These are phyloP conservation scores for Crotalus tigris DNA, from an alignment of 2,113 vertebrate species.

Conservation along the genomic window DNA sequence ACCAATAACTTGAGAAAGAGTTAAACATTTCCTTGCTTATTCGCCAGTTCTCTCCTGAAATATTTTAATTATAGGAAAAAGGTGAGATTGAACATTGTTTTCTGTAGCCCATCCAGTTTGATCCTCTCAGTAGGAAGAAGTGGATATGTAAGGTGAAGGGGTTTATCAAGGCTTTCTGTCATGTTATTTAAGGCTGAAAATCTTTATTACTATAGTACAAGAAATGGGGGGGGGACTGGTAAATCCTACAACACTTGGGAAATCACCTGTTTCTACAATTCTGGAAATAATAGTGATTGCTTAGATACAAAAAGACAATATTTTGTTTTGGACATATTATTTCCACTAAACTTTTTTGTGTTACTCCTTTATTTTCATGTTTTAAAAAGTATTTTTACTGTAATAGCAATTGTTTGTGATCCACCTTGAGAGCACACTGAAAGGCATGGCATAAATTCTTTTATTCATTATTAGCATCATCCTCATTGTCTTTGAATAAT, in stretches of 20 bases:
- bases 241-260: background rate
- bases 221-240: background rate
- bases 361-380: background rate
- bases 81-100: background rate
- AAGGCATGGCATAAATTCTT: background rate
- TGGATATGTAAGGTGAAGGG: background rate
- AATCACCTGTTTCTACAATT: background rate
- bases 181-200: background rate
- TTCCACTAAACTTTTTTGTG: background rate
- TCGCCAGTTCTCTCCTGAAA: background rate
- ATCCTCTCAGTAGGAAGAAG: background rate
- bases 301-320: background rate
- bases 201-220: background rate
- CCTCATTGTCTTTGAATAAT: background rate
- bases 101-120: background rate
- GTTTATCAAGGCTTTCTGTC: background rate
- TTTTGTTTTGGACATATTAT: background rate
- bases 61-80: background rate
- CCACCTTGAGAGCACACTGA: background rate
- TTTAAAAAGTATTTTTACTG: background rate
- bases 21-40: background rate
- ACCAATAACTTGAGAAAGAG: background rate
- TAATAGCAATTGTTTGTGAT: background rate
- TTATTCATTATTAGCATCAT: background rate
- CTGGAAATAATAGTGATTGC: background rate